Base-by-base conservation (phyloP, 2,888 invertebrate genomes). In the Agriopis aurantiaria region DNA sequence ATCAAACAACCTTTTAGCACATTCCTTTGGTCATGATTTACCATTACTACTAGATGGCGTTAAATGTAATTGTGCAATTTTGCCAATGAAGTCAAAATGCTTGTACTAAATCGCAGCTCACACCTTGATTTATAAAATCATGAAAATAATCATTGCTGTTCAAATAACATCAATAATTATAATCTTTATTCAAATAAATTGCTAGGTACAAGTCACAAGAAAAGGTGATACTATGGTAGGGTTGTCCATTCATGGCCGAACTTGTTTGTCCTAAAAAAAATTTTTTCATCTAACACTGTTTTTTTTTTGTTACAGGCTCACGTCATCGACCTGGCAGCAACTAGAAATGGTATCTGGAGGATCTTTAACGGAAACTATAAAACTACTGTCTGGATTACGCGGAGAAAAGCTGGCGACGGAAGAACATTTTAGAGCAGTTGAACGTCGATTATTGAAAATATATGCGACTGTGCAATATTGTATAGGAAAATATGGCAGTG, bases 381-480 rank as follows among this genome's bases (percentile, higher is more conserved):
- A 92, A 76, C 56, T 89, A 48, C 79, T 93, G 56, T 94, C 96
- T 71, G 95, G 96, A 46, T 89, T 98, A 64, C 91, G 95, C 75
- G 87, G 85, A 3, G 90, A 93, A 73, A 96, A 96, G 9, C 86
- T 98, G 7, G 95, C 98, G 12, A 96, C 96, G 3, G 95, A 96
- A 64, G 95, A 96, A 55, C 98, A 98, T 89, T 96, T 96, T 68
- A 94, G 95, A 80, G 97, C 97, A 10, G 93, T 98, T 55, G 97
- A 98, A 85, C 92, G 98, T 75, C 93, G 98, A 84, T 87, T 98
- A 51, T 89, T 96, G 63, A 95, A 97, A 76, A 92, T 98, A 55
- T 97, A 97, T 87, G 96, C 97, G 11, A 96, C 97, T 63, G 95
- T 98, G 59, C 96, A 97, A 86, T 96, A 96, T 85, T 98, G 98